phyloP scores from a whole-genome alignment of 2,797 vertebrate species.

The Mareca penelope region DNA sequence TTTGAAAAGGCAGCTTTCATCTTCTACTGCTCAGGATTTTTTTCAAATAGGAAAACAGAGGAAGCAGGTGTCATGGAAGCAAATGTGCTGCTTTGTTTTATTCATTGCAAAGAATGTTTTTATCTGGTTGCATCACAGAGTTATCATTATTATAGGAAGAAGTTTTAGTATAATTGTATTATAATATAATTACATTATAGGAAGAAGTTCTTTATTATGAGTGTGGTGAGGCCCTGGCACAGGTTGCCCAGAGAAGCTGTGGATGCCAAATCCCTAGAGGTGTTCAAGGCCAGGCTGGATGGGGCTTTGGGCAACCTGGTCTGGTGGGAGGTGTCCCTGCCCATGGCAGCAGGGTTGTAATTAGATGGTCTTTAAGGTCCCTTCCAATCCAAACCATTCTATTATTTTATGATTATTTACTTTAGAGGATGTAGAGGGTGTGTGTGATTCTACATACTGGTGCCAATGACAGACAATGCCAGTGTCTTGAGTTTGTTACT shows the following conservation, averaged over 20 bases:
- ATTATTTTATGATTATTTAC: neutral
- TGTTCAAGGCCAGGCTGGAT: no score
- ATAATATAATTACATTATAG: no score
- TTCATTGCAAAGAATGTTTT: neutral
- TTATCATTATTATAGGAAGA: neutral
- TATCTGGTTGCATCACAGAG: neutral
- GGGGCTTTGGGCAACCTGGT: no score
- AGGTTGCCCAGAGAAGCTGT: no score
- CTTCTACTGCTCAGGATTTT: neutral
- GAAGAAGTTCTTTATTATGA: no score
- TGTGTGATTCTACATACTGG: neutral
- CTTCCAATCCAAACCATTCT: no score
- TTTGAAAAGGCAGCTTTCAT: conserved; percentile 24
- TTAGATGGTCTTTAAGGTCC: no score
- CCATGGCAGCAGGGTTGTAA: no score
- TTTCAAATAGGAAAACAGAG: neutral
- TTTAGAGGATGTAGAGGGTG: neutral
- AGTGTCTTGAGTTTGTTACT: neutral
- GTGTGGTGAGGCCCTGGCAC: no score
- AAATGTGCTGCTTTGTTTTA: neutral
- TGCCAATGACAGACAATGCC: neutral
- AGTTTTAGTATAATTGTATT: no score
- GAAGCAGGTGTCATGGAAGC: neutral
- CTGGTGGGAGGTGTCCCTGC: no score
- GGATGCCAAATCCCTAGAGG: no score